Base-by-base conservation (phyloP, 2,113 vertebrate species). In the Gnathonemus longibarbis region DNA sequence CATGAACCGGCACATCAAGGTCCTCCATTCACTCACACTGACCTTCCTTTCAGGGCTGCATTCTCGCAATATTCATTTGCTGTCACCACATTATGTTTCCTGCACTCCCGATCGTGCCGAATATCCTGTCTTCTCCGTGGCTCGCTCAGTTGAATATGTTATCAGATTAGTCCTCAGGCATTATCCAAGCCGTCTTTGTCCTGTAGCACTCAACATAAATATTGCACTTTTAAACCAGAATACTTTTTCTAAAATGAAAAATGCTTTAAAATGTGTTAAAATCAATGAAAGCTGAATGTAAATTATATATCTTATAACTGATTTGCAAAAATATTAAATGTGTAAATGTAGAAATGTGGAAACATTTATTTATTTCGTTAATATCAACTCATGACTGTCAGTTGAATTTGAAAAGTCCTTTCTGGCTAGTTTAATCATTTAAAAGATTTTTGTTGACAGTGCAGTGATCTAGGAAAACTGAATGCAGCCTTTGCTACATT, bases 1-100 rank as follows among this genome's bases (percentile, higher is more conserved):
- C 89, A 99, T 99, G 98, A 99, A 99, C 95, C 97, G 98, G 10
- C 98, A 98, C 93, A 99, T 99, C 91, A 99, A 99, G 98, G 98
- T 99, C 45, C 9, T 8, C 31, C 42, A 2, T 9, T 85, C 17
- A 1, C 13, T 85, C 13, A 2, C 15, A 1, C 42, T 46, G 39
- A 45, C 17, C n/a, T n/a, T 42, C 35, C 87, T 45, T 39, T 66
- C 9, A 21, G 10, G 50, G 17, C 46, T 46, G 1, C 35, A 19
- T 87, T 35, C 1, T 53, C 27, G 1, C 1, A 10, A 1, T 88
- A 27, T 58, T 66, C 35, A 45, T 27, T 27, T n/a, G 52, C 86
- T 39, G 52, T 52, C 39, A 0, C 21, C 83, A 42, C 46, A 13
- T 48, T 24, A 27, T 70, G 27, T 31, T 70, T 70, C 13, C 62